phyloP scores from a whole-genome alignment of 2,113 vertebrate species.

The Tympanuchus pallidicinctus region DNA sequence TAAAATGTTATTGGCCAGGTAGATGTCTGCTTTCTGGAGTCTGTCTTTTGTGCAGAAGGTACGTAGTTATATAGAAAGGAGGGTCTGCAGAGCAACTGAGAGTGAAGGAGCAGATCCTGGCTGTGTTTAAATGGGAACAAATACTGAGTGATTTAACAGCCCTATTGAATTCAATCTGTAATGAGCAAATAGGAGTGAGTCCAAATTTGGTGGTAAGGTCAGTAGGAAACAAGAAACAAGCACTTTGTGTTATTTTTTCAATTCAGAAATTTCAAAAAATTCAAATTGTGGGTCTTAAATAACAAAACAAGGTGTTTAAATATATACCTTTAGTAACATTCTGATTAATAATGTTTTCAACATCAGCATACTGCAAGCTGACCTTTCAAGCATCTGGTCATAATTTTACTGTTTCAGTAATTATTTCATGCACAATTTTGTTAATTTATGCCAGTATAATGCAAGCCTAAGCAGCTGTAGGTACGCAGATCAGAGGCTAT shows the following conservation, averaged over 20 bases:
- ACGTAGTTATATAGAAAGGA: not conserved
- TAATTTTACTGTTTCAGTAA: not conserved
- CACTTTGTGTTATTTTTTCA: not conserved
- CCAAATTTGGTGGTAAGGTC: not conserved
- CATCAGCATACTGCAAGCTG: not conserved
- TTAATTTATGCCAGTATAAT: not conserved
- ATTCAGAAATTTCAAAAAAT: not conserved
- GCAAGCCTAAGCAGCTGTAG: not conserved
- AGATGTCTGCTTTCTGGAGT: not conserved
- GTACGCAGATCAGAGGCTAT: not conserved
- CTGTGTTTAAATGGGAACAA: not conserved
- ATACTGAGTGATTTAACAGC: not conserved
- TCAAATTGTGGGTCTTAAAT: conserved; percentile 4
- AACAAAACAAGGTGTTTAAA: not conserved
- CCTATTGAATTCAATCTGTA: conserved; percentile 1
- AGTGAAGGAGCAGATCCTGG: not conserved
- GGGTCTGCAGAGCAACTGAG: not conserved
- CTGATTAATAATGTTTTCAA: conserved; percentile 36
- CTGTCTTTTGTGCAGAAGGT: not conserved
- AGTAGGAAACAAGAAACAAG: conserved; percentile 1
- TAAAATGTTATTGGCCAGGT: not conserved
- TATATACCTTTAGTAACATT: not conserved
- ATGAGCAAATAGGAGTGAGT: not conserved
- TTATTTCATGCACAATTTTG: conserved; percentile 1
- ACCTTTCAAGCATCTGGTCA: conserved; percentile 26